Conservation (phyloP, 2,888 invertebrate species). For the Steinernema hermaphroditum region DNA sequence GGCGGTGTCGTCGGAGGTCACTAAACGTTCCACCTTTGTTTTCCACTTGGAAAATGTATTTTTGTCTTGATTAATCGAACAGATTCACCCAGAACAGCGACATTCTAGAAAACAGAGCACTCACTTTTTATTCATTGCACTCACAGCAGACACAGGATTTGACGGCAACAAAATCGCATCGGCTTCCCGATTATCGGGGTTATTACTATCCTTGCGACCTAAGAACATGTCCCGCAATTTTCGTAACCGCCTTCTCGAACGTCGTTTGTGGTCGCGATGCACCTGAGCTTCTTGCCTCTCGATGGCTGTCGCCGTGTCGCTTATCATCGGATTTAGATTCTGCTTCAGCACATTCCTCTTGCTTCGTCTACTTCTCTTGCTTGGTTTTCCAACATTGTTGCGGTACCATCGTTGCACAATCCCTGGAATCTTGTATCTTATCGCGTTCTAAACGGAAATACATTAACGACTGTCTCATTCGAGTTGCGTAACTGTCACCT, state of each 20-base stretch:
- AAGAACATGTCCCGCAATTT: not conserved
- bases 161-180: not conserved
- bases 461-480: not conserved
- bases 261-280: not conserved
- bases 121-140: no score
- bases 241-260: not conserved
- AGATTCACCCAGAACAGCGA: no score
- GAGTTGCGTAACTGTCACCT: constrained; percentile 1
- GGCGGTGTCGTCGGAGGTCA: no score
- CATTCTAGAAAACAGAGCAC: no score
- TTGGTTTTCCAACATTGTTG: not conserved
- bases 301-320: not conserved
- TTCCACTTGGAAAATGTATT: no score
- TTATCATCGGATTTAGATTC: not conserved
- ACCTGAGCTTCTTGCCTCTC: not conserved
- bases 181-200: not conserved
- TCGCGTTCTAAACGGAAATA: not conserved
- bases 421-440: not conserved
- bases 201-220: not conserved
- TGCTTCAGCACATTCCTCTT: not conserved
- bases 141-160: no score
- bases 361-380: no score
- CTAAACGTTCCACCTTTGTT: no score
- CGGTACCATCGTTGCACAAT: not conserved
- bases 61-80: no score